Evolutionary conservation across 2,113 vertebrate species (phyloP).

Genomic region (Microtus oregoni): DNA sequence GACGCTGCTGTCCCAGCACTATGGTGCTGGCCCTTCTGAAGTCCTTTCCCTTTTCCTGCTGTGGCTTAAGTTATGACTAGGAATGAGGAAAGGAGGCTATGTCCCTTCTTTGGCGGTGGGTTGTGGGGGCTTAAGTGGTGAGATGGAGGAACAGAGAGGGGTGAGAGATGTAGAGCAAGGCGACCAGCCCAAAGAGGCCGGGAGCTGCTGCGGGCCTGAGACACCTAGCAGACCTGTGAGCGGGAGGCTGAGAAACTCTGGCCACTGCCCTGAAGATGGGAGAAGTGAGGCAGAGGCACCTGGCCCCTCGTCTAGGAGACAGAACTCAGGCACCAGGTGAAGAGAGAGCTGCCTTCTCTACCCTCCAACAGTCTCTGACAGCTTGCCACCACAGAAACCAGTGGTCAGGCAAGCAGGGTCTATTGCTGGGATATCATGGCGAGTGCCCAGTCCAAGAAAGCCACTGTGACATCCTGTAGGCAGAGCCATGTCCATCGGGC

Average conservation of each 20-base stretch:
- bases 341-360: background rate
- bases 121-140: background rate
- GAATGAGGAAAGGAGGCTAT: background rate
- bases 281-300: background rate
- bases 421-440: conserved; percentile 90
- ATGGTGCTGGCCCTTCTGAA: background rate
- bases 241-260: background rate
- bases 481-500: conserved; percentile 92
- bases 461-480: conserved; percentile 90
- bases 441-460: conserved; percentile 92
- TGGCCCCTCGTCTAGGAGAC: background rate
- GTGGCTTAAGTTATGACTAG: background rate
- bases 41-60: background rate
- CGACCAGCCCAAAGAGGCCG: background rate
- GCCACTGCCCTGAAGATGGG: background rate
- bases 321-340: conserved; percentile 57
- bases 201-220: conserved; percentile 24
- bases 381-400: background rate
- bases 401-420: conserved; percentile 48
- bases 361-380: background rate
- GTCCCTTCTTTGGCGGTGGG: background rate
- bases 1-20: background rate
- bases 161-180: background rate
- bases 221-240: background rate
- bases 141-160: background rate